Percentiles rank a stretch among this genome's conserved stretches.
Conservation (phyloP, 2,888 invertebrate genomes). For the Brachycybe producta region DNA sequence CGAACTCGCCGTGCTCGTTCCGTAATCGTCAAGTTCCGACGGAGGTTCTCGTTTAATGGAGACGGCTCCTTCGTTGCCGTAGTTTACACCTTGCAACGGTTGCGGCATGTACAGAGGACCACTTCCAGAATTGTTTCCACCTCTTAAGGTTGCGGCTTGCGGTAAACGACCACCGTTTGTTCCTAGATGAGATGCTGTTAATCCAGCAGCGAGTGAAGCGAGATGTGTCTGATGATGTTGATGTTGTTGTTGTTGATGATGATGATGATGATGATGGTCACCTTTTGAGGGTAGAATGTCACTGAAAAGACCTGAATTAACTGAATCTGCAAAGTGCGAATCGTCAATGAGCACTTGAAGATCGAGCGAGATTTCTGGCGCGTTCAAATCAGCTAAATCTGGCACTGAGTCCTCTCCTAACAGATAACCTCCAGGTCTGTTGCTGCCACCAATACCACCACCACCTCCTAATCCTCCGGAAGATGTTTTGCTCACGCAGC, state of each 20-base stretch:
- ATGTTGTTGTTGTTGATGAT: not conserved
- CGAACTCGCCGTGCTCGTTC: conserved; percentile 28
- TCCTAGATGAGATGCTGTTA: not conserved
- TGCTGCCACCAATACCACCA: not conserved
- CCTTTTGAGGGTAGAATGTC: conserved; percentile 49
- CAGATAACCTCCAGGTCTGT: conserved; percentile 26
- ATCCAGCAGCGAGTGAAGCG: not conserved
- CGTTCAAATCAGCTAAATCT: conserved; percentile 76
- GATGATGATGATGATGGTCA: conserved; percentile 7
- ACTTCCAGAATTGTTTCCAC: conserved; percentile 22
- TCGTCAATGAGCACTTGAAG: conserved; percentile 85
- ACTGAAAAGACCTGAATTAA: conserved; percentile 65
- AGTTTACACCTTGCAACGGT: conserved; percentile 52
- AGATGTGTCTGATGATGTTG: conserved; percentile 7
- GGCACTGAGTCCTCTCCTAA: conserved; percentile 37
- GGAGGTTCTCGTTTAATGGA: conserved; percentile 27
- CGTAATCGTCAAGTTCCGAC: conserved; percentile 31
- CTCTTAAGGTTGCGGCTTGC: conserved; percentile 15
- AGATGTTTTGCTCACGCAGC: not conserved
- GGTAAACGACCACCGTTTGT: not conserved
- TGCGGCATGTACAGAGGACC: conserved; percentile 63
- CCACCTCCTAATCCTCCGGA: not conserved
- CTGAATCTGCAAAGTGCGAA: conserved; percentile 49
- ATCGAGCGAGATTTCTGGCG: conserved; percentile 83
- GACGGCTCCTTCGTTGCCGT: conserved; percentile 26